These are phyloP conservation scores for Turdus rufiventris DNA, from an alignment of 2,113 vertebrate species.

Conservation along the genomic window DNA sequence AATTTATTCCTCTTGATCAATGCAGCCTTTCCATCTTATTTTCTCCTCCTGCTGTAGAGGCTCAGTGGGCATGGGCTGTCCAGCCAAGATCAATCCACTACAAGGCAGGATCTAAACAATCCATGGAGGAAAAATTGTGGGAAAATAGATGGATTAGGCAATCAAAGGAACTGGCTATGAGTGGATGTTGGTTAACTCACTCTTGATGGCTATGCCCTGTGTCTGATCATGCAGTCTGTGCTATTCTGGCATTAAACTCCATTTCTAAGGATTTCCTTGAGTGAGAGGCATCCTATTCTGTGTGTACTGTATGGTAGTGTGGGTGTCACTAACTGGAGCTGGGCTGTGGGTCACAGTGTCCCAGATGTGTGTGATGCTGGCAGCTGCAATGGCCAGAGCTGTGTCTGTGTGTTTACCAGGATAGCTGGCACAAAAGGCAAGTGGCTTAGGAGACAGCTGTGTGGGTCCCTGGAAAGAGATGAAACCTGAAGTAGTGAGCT, in stretches of 20 bases:
- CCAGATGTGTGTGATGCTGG: neutral
- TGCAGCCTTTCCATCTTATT: neutral
- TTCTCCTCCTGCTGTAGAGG: neutral
- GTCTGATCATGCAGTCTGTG: neutral
- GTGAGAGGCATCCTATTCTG: neutral
- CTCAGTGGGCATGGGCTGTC: neutral
- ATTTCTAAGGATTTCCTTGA: neutral
- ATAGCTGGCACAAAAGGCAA: neutral
- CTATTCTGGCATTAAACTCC: neutral
- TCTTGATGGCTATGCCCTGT: neutral
- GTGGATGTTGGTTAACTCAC: neutral
- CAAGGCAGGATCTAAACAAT: neutral
- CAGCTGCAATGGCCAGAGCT: neutral
- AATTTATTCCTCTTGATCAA: neutral
- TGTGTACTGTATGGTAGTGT: fast-evolving
- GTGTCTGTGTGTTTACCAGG: neutral
- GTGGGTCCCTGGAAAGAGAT: neutral
- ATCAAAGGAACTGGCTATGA: neutral
- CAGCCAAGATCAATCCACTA: neutral
- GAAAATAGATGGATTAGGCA: neutral
- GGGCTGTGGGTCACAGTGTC: neutral
- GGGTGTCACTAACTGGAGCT: neutral
- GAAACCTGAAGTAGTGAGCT: neutral
- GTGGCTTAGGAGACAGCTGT: neutral
- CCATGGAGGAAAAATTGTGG: neutral